phyloP scores from a whole-genome alignment of 1,140 invertebrate species.

The Aleiodes sp. region DNA sequence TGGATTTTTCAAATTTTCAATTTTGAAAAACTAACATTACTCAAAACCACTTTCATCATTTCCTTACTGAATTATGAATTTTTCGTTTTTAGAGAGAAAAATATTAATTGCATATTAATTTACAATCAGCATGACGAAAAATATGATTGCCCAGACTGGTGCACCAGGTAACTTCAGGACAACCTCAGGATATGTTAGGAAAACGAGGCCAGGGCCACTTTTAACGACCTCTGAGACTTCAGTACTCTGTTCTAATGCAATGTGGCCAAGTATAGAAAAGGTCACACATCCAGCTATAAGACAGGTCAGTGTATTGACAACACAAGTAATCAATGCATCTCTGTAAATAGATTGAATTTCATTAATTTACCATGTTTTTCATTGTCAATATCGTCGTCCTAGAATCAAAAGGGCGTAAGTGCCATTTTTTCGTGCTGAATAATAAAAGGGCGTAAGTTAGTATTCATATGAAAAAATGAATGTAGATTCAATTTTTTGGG shows the following conservation, averaged over 20 bases:
- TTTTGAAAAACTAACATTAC: too few relatives aligned
- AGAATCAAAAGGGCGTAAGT: too few relatives aligned
- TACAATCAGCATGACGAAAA: constrained; percentile 75
- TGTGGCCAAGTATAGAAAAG: constrained; percentile 73
- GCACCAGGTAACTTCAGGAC: constrained; percentile 73
- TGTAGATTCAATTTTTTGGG: too few relatives aligned
- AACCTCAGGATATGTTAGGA: constrained; percentile 76
- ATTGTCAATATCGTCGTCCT: too few relatives aligned
- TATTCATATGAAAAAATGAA: too few relatives aligned
- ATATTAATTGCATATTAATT: constrained; percentile 31
- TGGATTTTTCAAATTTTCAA: too few relatives aligned
- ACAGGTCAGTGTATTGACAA: constrained; percentile 74
- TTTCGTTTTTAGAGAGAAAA: background rate
- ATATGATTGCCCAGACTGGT: constrained; percentile 71
- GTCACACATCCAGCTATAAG: constrained; percentile 72
- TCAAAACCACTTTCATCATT: too few relatives aligned
- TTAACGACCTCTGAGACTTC: constrained; percentile 70
- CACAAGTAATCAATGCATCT: constrained; percentile 72
- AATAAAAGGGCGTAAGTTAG: too few relatives aligned
- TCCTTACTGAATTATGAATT: too few relatives aligned
- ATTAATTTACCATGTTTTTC: background rate
- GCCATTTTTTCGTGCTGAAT: too few relatives aligned
- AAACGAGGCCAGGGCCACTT: constrained; percentile 74
- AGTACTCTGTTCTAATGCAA: constrained; percentile 67
- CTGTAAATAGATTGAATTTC: constrained; percentile 53